Evolutionary conservation across 2,113 vertebrate genomes (phyloP), one percentile per base, ranked within the genome.

Genomic region (Corythoichthys haematopterus): DNA sequence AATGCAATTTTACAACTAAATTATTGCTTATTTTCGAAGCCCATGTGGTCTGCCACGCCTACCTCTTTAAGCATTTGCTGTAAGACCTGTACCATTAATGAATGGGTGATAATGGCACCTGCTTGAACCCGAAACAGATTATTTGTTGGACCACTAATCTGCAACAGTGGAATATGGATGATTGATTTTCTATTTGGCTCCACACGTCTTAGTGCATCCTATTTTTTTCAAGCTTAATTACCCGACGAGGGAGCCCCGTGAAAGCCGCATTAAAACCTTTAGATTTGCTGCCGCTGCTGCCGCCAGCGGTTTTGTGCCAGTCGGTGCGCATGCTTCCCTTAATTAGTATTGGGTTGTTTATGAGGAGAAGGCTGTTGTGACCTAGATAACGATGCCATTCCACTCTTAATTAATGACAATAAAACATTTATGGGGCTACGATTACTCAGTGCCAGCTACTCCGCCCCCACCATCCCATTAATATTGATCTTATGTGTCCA

Each of bases 341-440:
- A 89, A 89, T 89, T 87, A 87, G 80, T 74, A 78, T 83, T 83
- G 79, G 79, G 76, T 77, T 85, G 86, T 87, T 87, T 84, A 75
- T 82, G 53, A 65, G 52, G 67, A 66, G 53, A 70, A 76, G 78
- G 61, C 77, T 79, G 80, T 84, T 68, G 60, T 85, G 83, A 80
- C 87, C 83, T 84, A 85, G 84, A 87, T 87, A 88, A 69, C 50
- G 73, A 83, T 72, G 84, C 84, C 84, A 88, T 84, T 80, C 78
- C 79, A 76, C 79, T 84, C 84, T 86, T 89, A 89, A 88, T 87
- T 84, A 87, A 88, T 84, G 88, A 83, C 79, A 76, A 88, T 88
- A 66, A 90, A 90, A 85, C 83, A 83, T 88, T 85, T 71, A 87
- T 87, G 71, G 66, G 57, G 66, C 70, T 74, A 75, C 81, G 80